Conservation (phyloP, 2,888 invertebrate genomes). For the Ormyrus labotus region DNA sequence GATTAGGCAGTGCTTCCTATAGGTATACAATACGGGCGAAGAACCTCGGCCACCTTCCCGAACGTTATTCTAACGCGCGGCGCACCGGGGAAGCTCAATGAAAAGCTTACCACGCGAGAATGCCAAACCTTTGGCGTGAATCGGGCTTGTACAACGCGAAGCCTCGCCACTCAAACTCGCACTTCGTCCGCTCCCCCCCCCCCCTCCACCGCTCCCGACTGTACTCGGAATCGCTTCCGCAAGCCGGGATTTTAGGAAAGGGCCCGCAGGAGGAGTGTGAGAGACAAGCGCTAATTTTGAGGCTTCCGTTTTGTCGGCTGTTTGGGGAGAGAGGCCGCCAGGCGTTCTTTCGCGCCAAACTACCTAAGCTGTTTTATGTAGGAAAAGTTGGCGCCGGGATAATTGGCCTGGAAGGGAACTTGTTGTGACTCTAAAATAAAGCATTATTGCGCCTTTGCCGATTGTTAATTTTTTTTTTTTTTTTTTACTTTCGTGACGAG, state of each 20-base stretch:
- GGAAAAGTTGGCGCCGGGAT: too few species aligned
- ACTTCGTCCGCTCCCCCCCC: background rate
- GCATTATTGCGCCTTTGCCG: too few species aligned
- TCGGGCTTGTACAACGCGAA: conserved; percentile 40
- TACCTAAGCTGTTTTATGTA: too few species aligned
- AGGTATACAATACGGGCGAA: too few species aligned
- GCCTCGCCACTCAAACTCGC: conserved; percentile 21
- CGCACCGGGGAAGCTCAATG: background rate
- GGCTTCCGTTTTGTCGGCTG: conserved; percentile 4
- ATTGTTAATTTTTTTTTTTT: too few species aligned
- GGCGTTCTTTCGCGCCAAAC: too few species aligned
- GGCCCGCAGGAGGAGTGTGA: background rate
- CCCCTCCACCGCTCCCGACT: too few species aligned
- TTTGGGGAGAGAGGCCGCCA: too few species aligned
- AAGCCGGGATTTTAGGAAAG: too few species aligned
- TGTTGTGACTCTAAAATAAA: too few species aligned
- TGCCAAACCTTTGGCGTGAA: conserved; percentile 28
- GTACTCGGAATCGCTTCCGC: background rate
- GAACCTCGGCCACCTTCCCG: background rate
- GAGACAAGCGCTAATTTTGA: background rate
- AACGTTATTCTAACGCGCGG: background rate
- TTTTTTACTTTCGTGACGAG: background rate
- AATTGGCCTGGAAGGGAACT: too few species aligned
- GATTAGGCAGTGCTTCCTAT: conserved; percentile 44
- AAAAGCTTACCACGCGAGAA: conserved; percentile 48